phyloP scores from a whole-genome alignment of 2,888 invertebrate genomes.

The Bruchidius siliquastri region DNA sequence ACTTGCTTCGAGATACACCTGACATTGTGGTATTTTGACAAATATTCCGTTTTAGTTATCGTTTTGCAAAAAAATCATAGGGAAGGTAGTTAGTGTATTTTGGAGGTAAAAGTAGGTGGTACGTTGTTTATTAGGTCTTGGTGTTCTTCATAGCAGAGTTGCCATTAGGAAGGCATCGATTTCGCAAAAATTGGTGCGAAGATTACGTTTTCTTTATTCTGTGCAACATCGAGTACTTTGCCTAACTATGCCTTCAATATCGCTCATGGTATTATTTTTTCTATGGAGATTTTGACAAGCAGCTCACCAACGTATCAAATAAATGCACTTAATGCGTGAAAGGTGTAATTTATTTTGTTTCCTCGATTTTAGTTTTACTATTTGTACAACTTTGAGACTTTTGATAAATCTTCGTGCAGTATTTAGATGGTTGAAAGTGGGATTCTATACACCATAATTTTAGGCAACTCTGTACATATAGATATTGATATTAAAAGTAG shows the following conservation, averaged over 20 bases:
- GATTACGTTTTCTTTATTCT: not conserved
- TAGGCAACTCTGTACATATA: constrained; percentile 7
- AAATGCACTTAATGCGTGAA: not conserved
- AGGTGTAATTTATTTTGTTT: not conserved
- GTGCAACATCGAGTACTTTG: no score
- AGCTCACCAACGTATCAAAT: no score
- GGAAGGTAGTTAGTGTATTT: constrained; percentile 1
- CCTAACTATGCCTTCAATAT: no score
- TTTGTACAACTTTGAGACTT: not conserved
- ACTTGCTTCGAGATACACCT: not conserved
- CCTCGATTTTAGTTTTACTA: not conserved
- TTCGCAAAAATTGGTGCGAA: not conserved
- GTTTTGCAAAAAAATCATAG: not conserved
- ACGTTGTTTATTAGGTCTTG: no score
- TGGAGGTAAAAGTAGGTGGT: constrained; percentile 21
- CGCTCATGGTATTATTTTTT: no score
- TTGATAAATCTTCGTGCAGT: not conserved
- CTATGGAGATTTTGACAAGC: no score
- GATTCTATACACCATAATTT: not conserved
- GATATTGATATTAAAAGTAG: constrained; percentile 35
- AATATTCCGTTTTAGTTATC: not conserved
- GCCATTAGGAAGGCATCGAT: no score
- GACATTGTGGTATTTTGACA: not conserved
- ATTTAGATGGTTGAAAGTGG: not conserved
- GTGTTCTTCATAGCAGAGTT: no score